phyloP scores from a whole-genome alignment of 35 echinoderm and acorn worm species.

The Ptychodera flava region DNA sequence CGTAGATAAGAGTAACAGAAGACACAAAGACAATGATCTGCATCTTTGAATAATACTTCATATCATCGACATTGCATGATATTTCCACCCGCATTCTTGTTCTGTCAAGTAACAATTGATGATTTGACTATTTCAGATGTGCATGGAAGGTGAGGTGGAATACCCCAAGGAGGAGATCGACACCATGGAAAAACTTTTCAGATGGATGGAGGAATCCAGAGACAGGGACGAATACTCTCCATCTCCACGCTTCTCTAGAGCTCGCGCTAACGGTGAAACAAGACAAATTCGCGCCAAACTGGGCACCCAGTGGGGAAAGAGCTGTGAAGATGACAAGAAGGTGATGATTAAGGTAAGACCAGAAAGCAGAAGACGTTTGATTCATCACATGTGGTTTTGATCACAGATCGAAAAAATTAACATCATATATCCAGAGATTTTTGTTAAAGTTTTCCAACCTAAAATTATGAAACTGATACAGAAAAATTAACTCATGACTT shows the following conservation, averaged over 20 bases:
- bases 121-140: too few species aligned
- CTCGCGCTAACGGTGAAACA: neutral
- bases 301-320: slow-evolving; percentile 37
- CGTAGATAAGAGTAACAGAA: too few species aligned
- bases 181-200: neutral
- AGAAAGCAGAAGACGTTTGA: too few species aligned
- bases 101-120: too few species aligned
- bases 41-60: neutral
- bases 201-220: neutral
- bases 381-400: too few species aligned
- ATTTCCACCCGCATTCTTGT: too few species aligned
- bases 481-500: too few species aligned
- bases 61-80: too few species aligned
- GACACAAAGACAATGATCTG: neutral
- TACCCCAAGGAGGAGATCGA: neutral
- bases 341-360: slow-evolving; percentile 41
- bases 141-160: neutral
- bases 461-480: too few species aligned
- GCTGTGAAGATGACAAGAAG: slow-evolving; percentile 39
- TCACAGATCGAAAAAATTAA: too few species aligned
- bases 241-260: neutral
- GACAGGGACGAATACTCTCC: neutral
- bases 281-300: neutral
- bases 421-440: too few species aligned
- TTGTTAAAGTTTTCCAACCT: too few species aligned